phyloP scores from a whole-genome alignment of 2,888 invertebrate genomes.

The Isoperla grammatica region DNA sequence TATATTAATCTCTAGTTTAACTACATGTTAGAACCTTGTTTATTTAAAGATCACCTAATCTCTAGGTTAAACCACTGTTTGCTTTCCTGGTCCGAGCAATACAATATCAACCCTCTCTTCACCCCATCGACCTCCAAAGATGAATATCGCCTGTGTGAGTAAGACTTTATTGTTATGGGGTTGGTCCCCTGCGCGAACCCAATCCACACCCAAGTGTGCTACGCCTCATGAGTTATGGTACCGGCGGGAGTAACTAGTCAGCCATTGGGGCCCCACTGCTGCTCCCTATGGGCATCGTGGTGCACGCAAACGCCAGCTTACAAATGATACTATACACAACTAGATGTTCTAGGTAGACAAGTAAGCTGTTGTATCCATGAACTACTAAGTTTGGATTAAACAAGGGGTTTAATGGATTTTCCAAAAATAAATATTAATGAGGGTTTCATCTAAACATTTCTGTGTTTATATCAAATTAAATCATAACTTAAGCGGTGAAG shows the following conservation, averaged over 20 bases:
- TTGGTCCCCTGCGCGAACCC: not conserved
- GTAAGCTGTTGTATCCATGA: too few relatives aligned
- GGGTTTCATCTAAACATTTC: too few relatives aligned
- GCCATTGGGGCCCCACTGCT: conserved; percentile 11
- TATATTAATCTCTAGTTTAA: too few relatives aligned
- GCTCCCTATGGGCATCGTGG: not conserved
- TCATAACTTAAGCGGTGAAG: too few relatives aligned
- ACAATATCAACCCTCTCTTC: not conserved
- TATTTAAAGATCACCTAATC: not conserved
- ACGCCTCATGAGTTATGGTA: conserved; percentile 9
- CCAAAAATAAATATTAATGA: too few relatives aligned
- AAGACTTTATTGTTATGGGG: too few relatives aligned
- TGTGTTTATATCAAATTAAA: too few relatives aligned
- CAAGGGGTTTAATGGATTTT: too few relatives aligned
- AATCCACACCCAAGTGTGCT: conserved; percentile 7
- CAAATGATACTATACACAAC: too few relatives aligned
- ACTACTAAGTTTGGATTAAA: too few relatives aligned
- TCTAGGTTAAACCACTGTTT: not conserved
- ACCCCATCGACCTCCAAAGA: not conserved
- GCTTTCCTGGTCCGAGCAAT: not conserved
- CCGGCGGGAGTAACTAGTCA: conserved; percentile 17
- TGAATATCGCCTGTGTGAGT: not conserved
- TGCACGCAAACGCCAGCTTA: conserved; percentile 1
- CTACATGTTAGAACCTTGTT: too few relatives aligned
- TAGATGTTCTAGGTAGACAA: too few relatives aligned